phyloP scores from a whole-genome alignment of 1,140 invertebrate genomes.

The Aphelenchoides avenae region DNA sequence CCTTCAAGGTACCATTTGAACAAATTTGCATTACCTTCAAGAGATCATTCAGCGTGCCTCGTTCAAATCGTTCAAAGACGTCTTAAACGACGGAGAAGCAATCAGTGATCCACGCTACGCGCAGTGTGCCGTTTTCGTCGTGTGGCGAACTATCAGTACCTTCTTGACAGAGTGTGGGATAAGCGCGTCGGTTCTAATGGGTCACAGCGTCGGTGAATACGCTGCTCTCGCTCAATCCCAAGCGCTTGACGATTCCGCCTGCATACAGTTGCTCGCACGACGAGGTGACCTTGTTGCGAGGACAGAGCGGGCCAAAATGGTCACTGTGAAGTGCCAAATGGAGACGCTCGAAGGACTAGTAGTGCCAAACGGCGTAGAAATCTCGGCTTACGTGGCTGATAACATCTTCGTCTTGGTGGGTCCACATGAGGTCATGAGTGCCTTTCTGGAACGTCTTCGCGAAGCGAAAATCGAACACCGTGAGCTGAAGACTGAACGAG shows the following conservation, averaged over 20 bases:
- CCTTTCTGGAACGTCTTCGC: too few relatives aligned
- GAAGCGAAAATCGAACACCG: slow-evolving; percentile 20
- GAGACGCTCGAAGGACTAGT: neutral
- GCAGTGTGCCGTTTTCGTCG: slow-evolving; percentile 36
- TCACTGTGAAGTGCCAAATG: slow-evolving; percentile 40
- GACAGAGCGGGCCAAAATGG: slow-evolving; percentile 40
- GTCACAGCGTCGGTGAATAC: slow-evolving; percentile 51
- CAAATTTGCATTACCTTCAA: too few relatives aligned
- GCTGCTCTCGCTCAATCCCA: slow-evolving; percentile 28
- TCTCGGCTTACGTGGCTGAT: too few relatives aligned
- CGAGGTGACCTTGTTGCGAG: slow-evolving; percentile 22
- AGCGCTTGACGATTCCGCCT: slow-evolving; percentile 17
- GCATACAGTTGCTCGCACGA: slow-evolving; percentile 23
- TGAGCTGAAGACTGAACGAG: slow-evolving; percentile 28
- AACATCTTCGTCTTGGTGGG: too few relatives aligned
- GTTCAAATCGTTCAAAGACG: too few relatives aligned
- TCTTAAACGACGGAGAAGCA: too few relatives aligned
- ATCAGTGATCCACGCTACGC: slow-evolving; percentile 24
- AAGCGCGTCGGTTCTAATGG: slow-evolving; percentile 27
- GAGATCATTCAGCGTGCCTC: too few relatives aligned
- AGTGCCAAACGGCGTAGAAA: slow-evolving; percentile 31
- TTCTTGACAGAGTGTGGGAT: slow-evolving; percentile 7
- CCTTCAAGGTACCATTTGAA: too few relatives aligned
- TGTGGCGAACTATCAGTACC: slow-evolving; percentile 19
- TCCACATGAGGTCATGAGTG: too few relatives aligned